Evolutionary conservation across 2,113 vertebrate genomes (phyloP), one percentile per base, ranked within the genome.

Genomic region (Furnarius figulus): DNA sequence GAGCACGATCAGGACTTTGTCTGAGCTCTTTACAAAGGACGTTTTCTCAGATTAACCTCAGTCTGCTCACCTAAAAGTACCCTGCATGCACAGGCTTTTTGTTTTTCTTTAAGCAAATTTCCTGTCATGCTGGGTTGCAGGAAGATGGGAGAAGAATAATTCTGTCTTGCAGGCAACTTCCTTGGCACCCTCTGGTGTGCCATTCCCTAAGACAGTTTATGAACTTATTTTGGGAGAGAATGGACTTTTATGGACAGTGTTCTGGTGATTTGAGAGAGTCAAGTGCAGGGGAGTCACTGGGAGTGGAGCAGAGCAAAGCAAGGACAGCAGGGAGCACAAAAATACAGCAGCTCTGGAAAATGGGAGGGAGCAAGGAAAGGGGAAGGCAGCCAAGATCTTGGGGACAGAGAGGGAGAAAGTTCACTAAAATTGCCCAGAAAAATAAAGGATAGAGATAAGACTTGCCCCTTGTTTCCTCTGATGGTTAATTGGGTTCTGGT

Each of bases 261-360:
- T 18, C 33, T 35, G 35, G 27, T 1, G 3, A 16, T 37, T 28
- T 35, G 30, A n/a, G 53, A 61, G 22, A 47, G 23, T 21, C 28
- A 18, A 17, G 14, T 14, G 35, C 71, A 67, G 47, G 7, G 33
- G 24, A 33, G 16, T 31, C 33, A 6, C 17, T 4, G 24, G 12
- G 27, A 40, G 27, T 0, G 5, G 21, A n/a, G 23, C n/a, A 30
- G 65, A 49, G 7, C 24, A 47, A 16, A 44, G 12, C 4, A 33
- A 25, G 16, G 65, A 4, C 0, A 52, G 37, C 12, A 46, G 52
- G 42, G 24, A 89, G 30, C 11, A 4, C 0, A 0, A 13, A 93
- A 86, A 37, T 24, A 4, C 15, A 16, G 62, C 47, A 63, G 44
- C 39, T 47, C 23, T 55, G 39, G 58, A 20, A 25, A 5, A 73